Conservation (phyloP, 2,113 vertebrate species). For the Paramormyrops kingsleyae region DNA sequence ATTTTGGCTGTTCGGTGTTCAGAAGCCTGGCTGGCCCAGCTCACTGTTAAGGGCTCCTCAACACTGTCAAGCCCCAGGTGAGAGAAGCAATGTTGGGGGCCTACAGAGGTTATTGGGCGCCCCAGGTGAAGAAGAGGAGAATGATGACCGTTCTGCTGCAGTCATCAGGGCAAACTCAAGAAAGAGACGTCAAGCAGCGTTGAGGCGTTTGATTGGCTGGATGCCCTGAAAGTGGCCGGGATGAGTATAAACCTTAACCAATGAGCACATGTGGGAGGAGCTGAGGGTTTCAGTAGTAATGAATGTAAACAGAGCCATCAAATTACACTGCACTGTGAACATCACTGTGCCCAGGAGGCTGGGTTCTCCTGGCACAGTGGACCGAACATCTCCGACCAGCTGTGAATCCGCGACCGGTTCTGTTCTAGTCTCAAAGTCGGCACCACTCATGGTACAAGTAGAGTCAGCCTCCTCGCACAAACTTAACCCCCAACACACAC, state of each 20-base stretch:
- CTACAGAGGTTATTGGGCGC: background rate
- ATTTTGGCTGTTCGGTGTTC: background rate
- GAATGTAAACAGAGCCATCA: background rate
- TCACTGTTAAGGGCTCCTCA: background rate
- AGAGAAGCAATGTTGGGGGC: background rate
- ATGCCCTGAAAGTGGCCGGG: background rate
- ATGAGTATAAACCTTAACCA: background rate
- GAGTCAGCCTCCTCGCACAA: background rate
- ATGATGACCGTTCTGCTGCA: background rate
- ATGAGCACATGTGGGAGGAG: background rate
- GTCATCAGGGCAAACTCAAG: background rate
- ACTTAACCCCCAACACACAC: background rate
- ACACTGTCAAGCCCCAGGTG: background rate
- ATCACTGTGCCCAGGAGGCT: background rate
- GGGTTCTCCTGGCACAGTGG: background rate
- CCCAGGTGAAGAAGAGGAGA: background rate
- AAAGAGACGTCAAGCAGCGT: background rate
- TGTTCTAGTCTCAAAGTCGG: background rate
- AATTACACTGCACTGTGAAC: constrained; percentile 1
- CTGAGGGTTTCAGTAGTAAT: background rate
- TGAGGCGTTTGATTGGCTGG: background rate
- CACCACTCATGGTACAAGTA: background rate
- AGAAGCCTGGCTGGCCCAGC: background rate
- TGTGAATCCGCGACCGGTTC: background rate
- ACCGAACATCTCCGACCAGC: background rate